phyloP scores from a whole-genome alignment of 2,888 invertebrate genomes.

The Scrobipalpa costella region DNA sequence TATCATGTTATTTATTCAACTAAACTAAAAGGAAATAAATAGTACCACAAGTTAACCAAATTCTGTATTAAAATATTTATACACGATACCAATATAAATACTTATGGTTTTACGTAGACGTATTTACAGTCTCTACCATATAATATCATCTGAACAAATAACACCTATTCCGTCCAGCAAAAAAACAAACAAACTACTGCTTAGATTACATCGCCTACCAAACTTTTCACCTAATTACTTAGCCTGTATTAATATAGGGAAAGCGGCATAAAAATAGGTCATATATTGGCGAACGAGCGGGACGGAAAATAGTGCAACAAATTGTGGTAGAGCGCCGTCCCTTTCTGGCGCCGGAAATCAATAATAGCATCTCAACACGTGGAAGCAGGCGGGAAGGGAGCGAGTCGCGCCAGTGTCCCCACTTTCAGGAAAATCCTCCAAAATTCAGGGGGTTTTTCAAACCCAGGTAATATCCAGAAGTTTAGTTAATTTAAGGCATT shows the following conservation, averaged over 20 bases:
- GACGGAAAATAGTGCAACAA: conserved; percentile 79
- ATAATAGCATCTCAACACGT: conserved; percentile 79
- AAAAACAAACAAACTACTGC: conserved; percentile 37
- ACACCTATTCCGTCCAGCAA: not conserved
- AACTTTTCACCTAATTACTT: conserved; percentile 78
- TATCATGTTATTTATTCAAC: too few relatives aligned
- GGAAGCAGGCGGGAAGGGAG: conserved; percentile 68
- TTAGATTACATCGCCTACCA: conserved; percentile 56
- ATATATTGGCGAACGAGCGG: conserved; percentile 75
- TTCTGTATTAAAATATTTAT: too few relatives aligned
- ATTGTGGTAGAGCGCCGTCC: conserved; percentile 71
- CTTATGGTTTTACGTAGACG: too few relatives aligned
- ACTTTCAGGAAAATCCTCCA: too few relatives aligned
- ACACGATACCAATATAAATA: too few relatives aligned
- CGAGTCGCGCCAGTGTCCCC: conserved; percentile 36
- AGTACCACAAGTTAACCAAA: too few relatives aligned
- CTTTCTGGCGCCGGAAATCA: conserved; percentile 78
- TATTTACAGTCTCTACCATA: not conserved
- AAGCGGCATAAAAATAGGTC: conserved; percentile 80
- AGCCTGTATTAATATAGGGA: conserved; percentile 78
- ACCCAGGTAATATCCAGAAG: too few relatives aligned
- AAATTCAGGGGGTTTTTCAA: too few relatives aligned
- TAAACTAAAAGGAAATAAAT: too few relatives aligned
- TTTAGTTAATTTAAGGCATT: too few relatives aligned
- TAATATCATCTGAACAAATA: not conserved